phyloP scores from a whole-genome alignment of 2,888 invertebrate species.

The Andrena bicolor region DNA sequence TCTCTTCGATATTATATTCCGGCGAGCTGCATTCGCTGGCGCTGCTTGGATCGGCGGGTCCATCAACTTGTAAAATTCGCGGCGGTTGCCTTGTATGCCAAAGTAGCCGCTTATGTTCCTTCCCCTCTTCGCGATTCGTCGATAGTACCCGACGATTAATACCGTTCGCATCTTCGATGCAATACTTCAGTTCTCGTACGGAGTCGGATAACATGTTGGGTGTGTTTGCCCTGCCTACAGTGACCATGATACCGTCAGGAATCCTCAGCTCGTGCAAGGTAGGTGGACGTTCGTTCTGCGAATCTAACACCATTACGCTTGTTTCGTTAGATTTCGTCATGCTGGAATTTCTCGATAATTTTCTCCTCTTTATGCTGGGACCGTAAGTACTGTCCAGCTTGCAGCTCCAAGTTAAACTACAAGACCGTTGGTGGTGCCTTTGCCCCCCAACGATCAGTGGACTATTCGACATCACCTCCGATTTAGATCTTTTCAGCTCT shows the following conservation, averaged over 20 bases:
- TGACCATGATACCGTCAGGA: conserved; percentile 85
- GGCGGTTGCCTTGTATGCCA: conserved; percentile 85
- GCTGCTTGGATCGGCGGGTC: conserved; percentile 86
- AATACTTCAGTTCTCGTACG: conserved; percentile 79
- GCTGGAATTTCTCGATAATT: conserved; percentile 85
- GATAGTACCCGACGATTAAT: conserved; percentile 74
- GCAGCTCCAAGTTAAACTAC: conserved; percentile 90
- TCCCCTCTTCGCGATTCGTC: conserved; percentile 77
- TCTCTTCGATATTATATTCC: conserved; percentile 80
- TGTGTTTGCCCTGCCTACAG: conserved; percentile 80
- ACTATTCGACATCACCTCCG: conserved; percentile 86
- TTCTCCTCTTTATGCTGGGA: conserved; percentile 89
- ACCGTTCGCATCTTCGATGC: conserved; percentile 73
- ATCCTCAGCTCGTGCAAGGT: conserved; percentile 83
- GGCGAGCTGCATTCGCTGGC: conserved; percentile 85
- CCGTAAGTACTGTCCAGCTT: conserved; percentile 89
- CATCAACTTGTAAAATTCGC: conserved; percentile 87
- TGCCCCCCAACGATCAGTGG: conserved; percentile 86
- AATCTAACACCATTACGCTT: conserved; percentile 78
- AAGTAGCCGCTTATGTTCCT: conserved; percentile 83
- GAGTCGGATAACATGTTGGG: conserved; percentile 78
- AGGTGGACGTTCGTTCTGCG: conserved; percentile 76
- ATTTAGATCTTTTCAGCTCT: conserved; percentile 89
- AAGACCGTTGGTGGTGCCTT: conserved; percentile 88
- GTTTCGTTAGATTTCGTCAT: conserved; percentile 73